phyloP scores from a whole-genome alignment of 1,140 invertebrate species.

The Euura lappo region DNA sequence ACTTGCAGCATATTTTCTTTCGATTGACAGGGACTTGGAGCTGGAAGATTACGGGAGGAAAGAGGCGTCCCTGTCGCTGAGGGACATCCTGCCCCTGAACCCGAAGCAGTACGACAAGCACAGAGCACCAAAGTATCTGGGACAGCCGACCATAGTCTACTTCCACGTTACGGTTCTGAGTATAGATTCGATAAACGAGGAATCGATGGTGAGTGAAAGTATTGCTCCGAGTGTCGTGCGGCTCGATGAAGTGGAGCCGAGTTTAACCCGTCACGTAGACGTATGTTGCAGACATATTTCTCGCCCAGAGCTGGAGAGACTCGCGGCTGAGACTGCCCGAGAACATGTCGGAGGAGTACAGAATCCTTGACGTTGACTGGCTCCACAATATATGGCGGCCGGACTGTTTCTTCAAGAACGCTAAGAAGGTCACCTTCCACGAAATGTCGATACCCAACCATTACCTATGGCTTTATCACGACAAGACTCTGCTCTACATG shows the following conservation, averaged over 20 bases:
- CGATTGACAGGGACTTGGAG: slow-evolving; percentile 48
- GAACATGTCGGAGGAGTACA: slow-evolving; percentile 92
- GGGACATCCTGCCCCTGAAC: slow-evolving; percentile 83
- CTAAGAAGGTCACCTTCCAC: slow-evolving; percentile 91
- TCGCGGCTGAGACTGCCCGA: slow-evolving; percentile 83
- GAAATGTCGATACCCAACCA: slow-evolving; percentile 96
- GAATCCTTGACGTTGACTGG: slow-evolving; percentile 90
- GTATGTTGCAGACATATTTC: slow-evolving; percentile 90
- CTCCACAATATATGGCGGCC: slow-evolving; percentile 90
- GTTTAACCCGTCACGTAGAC: slow-evolving; percentile 65
- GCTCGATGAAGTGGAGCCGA: not conserved
- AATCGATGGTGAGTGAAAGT: slow-evolving; percentile 79
- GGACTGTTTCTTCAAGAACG: slow-evolving; percentile 93
- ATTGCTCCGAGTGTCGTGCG: not conserved
- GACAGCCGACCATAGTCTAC: slow-evolving; percentile 85
- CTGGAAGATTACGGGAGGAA: slow-evolving; percentile 55
- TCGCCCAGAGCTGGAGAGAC: slow-evolving; percentile 91
- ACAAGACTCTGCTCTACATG: slow-evolving; percentile 90
- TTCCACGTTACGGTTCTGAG: slow-evolving; percentile 89
- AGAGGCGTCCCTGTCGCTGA: slow-evolving; percentile 67
- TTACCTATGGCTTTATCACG: slow-evolving; percentile 89
- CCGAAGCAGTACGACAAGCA: slow-evolving; percentile 90
- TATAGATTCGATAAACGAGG: slow-evolving; percentile 88
- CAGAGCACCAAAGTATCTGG: slow-evolving; percentile 82
- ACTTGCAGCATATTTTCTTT: not conserved